Evolutionary conservation across 1,140 invertebrate species (phyloP), one percentile per base, ranked within the genome.

Genomic region (Dreissena polymorpha): DNA sequence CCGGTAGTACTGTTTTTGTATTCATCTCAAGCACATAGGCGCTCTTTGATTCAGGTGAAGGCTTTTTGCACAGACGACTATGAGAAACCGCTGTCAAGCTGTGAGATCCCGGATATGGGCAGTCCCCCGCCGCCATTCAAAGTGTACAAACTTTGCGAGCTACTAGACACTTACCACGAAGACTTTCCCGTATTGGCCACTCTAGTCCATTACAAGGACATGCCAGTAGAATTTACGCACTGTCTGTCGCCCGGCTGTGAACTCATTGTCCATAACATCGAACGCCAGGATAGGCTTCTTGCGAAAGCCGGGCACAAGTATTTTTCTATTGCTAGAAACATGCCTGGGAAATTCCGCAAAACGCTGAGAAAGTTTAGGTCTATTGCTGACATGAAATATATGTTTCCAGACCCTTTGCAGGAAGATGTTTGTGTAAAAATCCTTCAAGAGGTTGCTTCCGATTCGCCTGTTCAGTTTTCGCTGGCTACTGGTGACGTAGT

Each of bases 181-280:
- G 81, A 83, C 71, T 83, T 83, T 13, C 81, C 81, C 1, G 68
- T 83, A 16, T 57, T 83, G 10, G 81, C 81, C 6, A 83, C 64
- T 49, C 23, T 83, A n/a, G 74, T 83, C 23, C 81, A 76, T 70
- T 83, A 83, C 29, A 83, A 83, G 60, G 74, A 83, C 51, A 83
- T 83, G 53, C 81, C 81, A n/a, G 14, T 53, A 64, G 81, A 83
- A 51, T 83, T 83, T 64, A 50, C 60, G 1, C 65, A 70, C 69
- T 76, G 74, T 71, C 18, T 83, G 63, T 49, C 57, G 23, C 51
- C 81, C 0, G 81, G 81, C 18, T 7, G 39, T 21, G 81, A 83
- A 25, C 29, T 83, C 1, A 57, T 83, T 18, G 63, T 83, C 10
- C 81, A 83, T 55, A 75, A 76, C 39, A 83, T 83, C 21, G 81